Percentiles rank a stretch among this genome's conserved stretches.
These are phyloP conservation scores for Bellardia pandia DNA, from an alignment of 2,888 invertebrate species.

Conservation along the genomic window DNA sequence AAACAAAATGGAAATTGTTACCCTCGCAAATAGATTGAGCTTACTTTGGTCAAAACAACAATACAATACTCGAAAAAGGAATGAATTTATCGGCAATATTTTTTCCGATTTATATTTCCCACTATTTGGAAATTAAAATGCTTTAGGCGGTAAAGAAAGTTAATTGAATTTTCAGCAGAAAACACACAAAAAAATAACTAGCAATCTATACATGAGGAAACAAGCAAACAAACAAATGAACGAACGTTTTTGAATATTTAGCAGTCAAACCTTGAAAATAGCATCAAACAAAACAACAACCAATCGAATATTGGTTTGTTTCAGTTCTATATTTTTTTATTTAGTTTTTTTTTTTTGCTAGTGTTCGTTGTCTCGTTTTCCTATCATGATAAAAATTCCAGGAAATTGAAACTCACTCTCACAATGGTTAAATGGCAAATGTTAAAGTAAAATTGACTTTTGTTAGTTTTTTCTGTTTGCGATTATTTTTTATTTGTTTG, in stretches of 20 bases:
- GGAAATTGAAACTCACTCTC: conserved; percentile 73
- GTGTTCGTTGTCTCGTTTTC: conserved; percentile 27
- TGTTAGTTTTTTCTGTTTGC: conserved; percentile 16
- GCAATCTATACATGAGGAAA: conserved; percentile 32
- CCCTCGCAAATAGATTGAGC: not conserved
- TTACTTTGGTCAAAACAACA: not conserved
- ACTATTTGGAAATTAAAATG: conserved; percentile 59
- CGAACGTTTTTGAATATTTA: conserved; percentile 55
- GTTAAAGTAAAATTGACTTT: conserved; percentile 63
- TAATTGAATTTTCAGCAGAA: conserved; percentile 67
- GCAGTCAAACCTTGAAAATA: conserved; percentile 56
- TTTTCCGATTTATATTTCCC: conserved; percentile 63
- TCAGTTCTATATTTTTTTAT: conserved; percentile 27
- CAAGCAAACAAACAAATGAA: not conserved
- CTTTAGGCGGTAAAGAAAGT: conserved; percentile 62
- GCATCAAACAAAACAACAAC: conserved; percentile 1
- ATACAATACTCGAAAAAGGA: not conserved
- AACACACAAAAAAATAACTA: conserved; percentile 26
- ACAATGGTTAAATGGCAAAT: conserved; percentile 70
- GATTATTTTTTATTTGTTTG: conserved; percentile 6
- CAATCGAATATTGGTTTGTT: conserved; percentile 34
- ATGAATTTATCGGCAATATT: not conserved
- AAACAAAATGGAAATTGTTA: not conserved
- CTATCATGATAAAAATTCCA: conserved; percentile 69
- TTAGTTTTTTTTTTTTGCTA: conserved; percentile 23